Percentiles rank a stretch among this genome's conserved stretches.
Conservation (phyloP, 2,797 vertebrate species). For the Odontamblyopus rebecca region DNA sequence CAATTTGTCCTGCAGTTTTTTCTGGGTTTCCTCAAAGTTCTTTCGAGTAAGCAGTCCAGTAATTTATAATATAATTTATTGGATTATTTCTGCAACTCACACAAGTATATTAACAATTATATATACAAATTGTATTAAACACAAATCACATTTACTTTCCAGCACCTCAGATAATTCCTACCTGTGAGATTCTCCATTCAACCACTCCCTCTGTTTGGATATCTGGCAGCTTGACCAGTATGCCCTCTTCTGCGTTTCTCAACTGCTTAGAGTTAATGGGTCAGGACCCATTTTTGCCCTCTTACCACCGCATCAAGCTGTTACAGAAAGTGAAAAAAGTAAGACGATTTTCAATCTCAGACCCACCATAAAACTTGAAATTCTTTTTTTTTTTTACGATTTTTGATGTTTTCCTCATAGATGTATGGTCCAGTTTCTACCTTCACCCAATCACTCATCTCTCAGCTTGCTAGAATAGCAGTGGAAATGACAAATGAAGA, state of each 20-base stretch:
- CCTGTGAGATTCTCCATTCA: constrained; percentile 74
- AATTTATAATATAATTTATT: not conserved
- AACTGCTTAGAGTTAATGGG: constrained; percentile 81
- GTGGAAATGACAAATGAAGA: constrained; percentile 67
- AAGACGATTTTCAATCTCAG: not conserved
- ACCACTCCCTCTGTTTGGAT: constrained; percentile 73
- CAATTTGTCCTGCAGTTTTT: constrained; percentile 80
- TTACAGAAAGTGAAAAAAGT: constrained; percentile 77
- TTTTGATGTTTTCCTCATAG: constrained; percentile 48
- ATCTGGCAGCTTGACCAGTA: constrained; percentile 64
- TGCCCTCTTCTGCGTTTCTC: constrained; percentile 70
- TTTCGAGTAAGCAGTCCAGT: constrained; percentile 61
- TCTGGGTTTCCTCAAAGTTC: constrained; percentile 69
- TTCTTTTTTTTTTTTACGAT: constrained; percentile 10
- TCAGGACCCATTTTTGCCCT: constrained; percentile 62
- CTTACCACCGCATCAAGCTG: constrained; percentile 66
- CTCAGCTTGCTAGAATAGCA: constrained; percentile 74
- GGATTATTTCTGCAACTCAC: not conserved
- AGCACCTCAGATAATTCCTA: constrained; percentile 62
- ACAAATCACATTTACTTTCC: constrained; percentile 12
- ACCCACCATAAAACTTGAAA: not conserved
- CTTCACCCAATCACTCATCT: constrained; percentile 69
- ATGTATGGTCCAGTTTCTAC: constrained; percentile 68
- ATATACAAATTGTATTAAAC: not conserved
- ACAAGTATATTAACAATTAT: not conserved